Conservation (phyloP, 2,888 invertebrate genomes). For the Biston stratarius region DNA sequence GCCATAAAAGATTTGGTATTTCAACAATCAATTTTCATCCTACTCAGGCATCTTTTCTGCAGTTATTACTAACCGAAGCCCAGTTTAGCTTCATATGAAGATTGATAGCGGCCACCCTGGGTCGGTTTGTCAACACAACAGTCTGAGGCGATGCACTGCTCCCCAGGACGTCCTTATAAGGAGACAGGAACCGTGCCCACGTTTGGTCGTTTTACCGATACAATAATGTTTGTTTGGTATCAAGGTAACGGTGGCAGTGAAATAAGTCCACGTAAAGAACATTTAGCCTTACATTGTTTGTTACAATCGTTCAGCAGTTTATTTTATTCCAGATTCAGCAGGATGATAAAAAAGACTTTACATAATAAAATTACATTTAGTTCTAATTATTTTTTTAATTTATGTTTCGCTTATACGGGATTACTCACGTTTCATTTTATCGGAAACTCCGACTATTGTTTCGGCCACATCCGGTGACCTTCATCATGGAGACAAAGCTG, state of each 20-base stretch:
- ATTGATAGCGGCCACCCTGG: constrained; percentile 77
- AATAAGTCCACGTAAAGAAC: not conserved
- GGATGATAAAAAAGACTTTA: too few species aligned
- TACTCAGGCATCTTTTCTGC: constrained; percentile 45
- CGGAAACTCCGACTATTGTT: too few species aligned
- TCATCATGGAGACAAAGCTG: too few species aligned
- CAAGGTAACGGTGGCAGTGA: not conserved
- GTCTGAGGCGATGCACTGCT: constrained; percentile 57
- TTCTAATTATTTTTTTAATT: too few species aligned
- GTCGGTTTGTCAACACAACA: constrained; percentile 72
- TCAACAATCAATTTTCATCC: not conserved
- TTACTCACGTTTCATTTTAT: too few species aligned
- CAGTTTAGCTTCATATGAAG: constrained; percentile 73
- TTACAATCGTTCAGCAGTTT: too few species aligned
- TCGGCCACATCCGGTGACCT: too few species aligned
- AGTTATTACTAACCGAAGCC: constrained; percentile 51
- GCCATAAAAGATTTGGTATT: not conserved
- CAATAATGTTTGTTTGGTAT: not conserved
- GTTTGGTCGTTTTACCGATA: constrained; percentile 37
- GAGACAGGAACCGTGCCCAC: constrained; percentile 54
- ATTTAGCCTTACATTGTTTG: too few species aligned
- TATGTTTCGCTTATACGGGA: too few species aligned
- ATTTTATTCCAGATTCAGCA: too few species aligned
- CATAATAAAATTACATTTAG: too few species aligned
- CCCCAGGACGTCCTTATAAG: constrained; percentile 69